Percentiles rank a stretch among this genome's conserved stretches.
Evolutionary conservation across 2,113 vertebrate genomes (phyloP).

Genomic region (Equus quagga): DNA sequence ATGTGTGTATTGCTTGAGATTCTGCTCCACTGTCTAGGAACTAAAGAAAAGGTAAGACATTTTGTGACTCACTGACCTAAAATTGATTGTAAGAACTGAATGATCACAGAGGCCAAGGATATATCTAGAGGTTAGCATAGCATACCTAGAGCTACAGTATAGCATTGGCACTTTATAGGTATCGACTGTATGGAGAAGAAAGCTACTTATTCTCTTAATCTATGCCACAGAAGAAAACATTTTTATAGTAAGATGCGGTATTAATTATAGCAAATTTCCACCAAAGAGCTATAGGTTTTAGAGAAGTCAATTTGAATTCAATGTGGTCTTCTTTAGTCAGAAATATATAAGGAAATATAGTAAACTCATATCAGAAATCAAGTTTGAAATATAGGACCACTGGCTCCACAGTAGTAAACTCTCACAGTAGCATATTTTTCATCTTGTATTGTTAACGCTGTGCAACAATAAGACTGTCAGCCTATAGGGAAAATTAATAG

Average conservation of each 20-base stretch:
- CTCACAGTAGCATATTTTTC: constrained; percentile 16
- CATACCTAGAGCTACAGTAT: no score
- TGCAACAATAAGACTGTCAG: constrained; percentile 40
- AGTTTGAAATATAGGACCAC: not conserved
- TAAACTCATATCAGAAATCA: not conserved
- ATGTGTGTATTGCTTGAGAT: not conserved
- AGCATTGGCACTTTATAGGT: not conserved
- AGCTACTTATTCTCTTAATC: not conserved
- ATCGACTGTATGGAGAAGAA: not conserved
- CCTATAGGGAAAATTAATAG: constrained; percentile 46
- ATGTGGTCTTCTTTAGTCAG: not conserved
- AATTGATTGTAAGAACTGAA: not conserved
- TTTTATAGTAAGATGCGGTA: not conserved
- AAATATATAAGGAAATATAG: not conserved
- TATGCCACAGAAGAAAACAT: not conserved
- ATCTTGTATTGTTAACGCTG: constrained; percentile 24
- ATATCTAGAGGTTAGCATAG: not conserved
- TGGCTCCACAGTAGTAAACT: not conserved
- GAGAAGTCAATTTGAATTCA: not conserved
- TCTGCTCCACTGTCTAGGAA: not conserved
- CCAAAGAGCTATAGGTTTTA: not conserved
- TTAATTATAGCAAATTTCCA: constrained; percentile 15
- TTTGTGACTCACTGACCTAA: not conserved
- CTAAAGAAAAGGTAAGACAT: not conserved
- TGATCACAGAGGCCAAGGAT: not conserved